Conservation (phyloP, 1,140 invertebrate genomes). For the Procambarus clarkii region DNA sequence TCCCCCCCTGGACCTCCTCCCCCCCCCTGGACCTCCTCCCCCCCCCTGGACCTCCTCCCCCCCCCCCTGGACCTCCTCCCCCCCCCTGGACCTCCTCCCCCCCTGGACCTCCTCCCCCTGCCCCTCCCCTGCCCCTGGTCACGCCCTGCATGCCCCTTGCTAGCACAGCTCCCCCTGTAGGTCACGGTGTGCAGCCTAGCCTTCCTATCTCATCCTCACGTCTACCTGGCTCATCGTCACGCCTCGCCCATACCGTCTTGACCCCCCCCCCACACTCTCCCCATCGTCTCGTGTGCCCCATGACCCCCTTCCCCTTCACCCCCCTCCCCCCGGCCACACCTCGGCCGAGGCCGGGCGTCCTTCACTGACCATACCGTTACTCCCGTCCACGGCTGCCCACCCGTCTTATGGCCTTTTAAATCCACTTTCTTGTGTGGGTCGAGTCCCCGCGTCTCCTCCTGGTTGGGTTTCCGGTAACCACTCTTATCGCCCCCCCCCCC, state of each 20-base stretch:
- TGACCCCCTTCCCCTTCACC: not conserved
- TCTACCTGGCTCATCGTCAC: constrained; percentile 1
- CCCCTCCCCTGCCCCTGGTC: not conserved
- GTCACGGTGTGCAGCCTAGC: not conserved
- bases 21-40: not conserved
- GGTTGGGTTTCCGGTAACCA: not conserved
- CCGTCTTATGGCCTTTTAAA: not conserved
- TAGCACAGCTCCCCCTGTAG: not conserved
- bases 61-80: not conserved
- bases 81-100: not conserved
- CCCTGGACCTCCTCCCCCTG: not conserved
- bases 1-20: not conserved
- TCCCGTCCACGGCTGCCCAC: not conserved
- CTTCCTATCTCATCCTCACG: not conserved
- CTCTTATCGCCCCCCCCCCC: no score
- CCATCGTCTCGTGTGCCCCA: not conserved
- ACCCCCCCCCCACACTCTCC: not conserved
- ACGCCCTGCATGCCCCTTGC: not conserved
- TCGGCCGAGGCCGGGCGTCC: not conserved
- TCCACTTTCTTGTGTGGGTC: not conserved
- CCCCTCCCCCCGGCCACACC: not conserved
- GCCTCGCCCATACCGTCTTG: not conserved
- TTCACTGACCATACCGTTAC: not conserved
- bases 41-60: no score
- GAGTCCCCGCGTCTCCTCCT: not conserved